Conservation (phyloP, 1,140 invertebrate species). For the Nymphalis io region DNA sequence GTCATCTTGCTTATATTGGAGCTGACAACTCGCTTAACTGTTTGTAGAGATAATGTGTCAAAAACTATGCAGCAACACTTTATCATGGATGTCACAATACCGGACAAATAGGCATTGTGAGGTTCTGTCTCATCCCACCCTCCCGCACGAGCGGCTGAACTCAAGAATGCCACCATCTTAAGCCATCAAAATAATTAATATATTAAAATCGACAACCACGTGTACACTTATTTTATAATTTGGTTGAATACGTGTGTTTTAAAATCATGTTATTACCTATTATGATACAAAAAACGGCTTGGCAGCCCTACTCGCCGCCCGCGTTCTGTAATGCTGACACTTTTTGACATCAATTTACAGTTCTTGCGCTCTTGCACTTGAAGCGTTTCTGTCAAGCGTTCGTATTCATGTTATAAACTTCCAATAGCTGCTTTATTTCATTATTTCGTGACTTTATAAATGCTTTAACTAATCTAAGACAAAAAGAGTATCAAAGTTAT, state of each 20-base stretch:
- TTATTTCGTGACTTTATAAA: background rate
- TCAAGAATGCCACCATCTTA: no score
- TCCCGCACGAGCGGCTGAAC: no score
- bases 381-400: background rate
- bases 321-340: background rate
- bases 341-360: slow-evolving; percentile 7
- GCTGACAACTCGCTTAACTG: no score
- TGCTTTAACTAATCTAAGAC: background rate
- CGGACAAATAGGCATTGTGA: no score
- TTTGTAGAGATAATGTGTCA: no score
- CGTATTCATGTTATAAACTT: background rate
- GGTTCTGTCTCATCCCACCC: no score
- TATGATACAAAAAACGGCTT: background rate
- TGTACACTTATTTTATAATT: background rate
- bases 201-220: background rate
- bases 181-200: no score
- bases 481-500: no score
- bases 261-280: background rate
- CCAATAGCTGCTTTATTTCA: background rate
- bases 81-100: no score
- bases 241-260: background rate
- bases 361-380: no score
- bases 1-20: no score
- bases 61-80: no score
- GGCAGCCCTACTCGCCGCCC: background rate